These are phyloP conservation scores for Exephanes ischioxanthus DNA, from an alignment of 2,888 invertebrate genomes.

Conservation along the genomic window DNA sequence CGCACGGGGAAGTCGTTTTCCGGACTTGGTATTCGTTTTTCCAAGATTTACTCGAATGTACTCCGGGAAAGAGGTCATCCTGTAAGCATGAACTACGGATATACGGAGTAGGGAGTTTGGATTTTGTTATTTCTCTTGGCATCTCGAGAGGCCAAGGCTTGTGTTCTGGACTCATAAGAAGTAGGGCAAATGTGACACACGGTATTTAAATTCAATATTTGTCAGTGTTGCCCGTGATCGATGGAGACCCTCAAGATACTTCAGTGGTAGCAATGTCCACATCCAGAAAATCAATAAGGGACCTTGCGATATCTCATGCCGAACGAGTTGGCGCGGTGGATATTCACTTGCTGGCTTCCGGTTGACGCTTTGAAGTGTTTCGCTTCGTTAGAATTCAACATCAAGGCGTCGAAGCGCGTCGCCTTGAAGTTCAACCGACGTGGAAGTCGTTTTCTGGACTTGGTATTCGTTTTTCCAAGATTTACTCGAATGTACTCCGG, in stretches of 20 bases:
- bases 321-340: background rate
- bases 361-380: background rate
- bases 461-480: background rate
- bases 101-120: no score
- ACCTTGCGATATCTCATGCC: background rate
- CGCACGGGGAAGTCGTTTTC: background rate
- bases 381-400: background rate
- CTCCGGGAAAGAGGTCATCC: no score
- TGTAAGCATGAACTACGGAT: no score
- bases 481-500: background rate
- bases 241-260: background rate
- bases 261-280: background rate
- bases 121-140: no score
- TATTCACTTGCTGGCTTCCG: background rate
- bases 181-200: background rate
- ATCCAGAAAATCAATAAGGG: background rate
- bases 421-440: background rate
- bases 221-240: background rate
- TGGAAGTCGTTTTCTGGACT: background rate
- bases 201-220: no score
- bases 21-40: background rate
- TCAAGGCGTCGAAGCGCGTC: background rate
- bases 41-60: background rate
- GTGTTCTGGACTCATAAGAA: no score
- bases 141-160: no score